Percentiles rank a stretch among this genome's conserved stretches.
phyloP scores from a whole-genome alignment of 2,888 invertebrate genomes.

The Agrotis exclamationis region DNA sequence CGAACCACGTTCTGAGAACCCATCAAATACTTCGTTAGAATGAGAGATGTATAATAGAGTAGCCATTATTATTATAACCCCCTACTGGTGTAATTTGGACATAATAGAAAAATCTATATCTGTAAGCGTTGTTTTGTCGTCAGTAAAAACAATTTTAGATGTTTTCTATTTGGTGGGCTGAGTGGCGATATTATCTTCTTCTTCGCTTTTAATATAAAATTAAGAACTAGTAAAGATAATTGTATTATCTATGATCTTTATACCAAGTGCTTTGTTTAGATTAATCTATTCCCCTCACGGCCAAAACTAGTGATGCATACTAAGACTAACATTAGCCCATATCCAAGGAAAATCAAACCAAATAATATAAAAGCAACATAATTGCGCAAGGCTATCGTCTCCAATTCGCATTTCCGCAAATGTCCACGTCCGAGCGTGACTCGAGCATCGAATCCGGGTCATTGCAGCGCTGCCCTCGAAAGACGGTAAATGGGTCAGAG shows the following conservation, averaged over 20 bases:
- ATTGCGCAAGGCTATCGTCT: constrained; percentile 54
- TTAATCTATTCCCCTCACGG: neutral
- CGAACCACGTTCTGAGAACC: constrained; percentile 44
- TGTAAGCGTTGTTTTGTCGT: neutral
- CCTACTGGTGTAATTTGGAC: constrained; percentile 43
- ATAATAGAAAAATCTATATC: neutral
- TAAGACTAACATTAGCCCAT: constrained; percentile 4
- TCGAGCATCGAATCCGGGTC: constrained; percentile 78
- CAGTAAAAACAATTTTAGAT: neutral
- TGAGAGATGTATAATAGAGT: too few relatives aligned
- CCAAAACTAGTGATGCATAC: neutral
- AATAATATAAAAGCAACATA: constrained; percentile 34
- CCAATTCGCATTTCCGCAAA: constrained; percentile 61
- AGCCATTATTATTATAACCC: constrained; percentile 25
- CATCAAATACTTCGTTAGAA: constrained; percentile 24
- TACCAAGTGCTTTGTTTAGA: neutral
- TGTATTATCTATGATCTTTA: neutral
- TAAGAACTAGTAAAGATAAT: neutral
- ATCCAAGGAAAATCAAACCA: constrained; percentile 33
- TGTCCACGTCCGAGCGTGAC: constrained; percentile 51
- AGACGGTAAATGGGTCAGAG: constrained; percentile 78
- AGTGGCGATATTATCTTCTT: neutral
- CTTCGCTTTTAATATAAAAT: neutral
- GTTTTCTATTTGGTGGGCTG: neutral
- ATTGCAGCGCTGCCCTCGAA: constrained; percentile 78